Evolutionary conservation across 92 coral and sea anemone genomes (phyloP).

Genomic region (Diadumene lineata): DNA sequence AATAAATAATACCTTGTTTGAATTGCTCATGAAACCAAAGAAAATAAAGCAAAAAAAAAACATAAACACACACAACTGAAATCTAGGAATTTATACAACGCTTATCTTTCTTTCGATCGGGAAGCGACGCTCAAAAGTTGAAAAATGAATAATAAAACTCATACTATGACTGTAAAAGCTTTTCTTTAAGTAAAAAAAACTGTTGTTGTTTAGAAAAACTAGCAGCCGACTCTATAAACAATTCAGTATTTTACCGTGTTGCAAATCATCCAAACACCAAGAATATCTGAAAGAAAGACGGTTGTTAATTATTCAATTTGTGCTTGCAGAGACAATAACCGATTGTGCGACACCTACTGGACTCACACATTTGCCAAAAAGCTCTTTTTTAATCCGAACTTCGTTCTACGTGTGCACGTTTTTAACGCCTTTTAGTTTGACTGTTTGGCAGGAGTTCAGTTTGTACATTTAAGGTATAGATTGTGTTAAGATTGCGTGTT

Average conservation of each 20-base stretch:
- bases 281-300: not conserved
- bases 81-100: too few species aligned
- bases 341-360: too few species aligned
- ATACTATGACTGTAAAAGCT: too few species aligned
- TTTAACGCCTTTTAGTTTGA: not conserved
- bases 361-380: not conserved
- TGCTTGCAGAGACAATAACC: too few species aligned
- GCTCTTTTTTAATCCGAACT: not conserved
- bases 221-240: too few species aligned
- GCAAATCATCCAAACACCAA: not conserved
- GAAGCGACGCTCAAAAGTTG: not conserved
- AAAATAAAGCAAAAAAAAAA: too few species aligned
- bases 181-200: too few species aligned
- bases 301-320: not conserved
- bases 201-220: too few species aligned
- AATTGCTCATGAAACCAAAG: too few species aligned
- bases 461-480: not conserved
- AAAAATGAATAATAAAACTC: not conserved
- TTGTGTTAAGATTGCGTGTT: not conserved
- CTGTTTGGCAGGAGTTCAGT: not conserved
- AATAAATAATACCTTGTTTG: too few species aligned
- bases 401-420: not conserved
- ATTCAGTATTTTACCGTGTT: too few species aligned
- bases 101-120: not conserved
- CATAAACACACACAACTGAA: too few species aligned